phyloP scores from a whole-genome alignment of 2,888 invertebrate species.

The Caenorhabditis sp. region DNA sequence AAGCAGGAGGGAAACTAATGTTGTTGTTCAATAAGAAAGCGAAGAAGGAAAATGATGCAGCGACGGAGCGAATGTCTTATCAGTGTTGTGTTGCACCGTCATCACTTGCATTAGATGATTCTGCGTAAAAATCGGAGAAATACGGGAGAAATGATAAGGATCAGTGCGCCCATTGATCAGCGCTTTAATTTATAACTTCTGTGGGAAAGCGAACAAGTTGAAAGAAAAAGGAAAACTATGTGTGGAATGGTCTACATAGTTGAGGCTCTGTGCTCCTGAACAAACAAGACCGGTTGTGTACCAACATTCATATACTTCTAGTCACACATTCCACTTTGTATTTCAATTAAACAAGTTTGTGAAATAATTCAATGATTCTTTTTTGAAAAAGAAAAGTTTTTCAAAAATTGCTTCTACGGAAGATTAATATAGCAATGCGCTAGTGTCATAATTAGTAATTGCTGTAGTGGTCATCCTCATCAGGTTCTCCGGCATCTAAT shows the following conservation, averaged over 20 bases:
- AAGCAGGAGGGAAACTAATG: neutral
- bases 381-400: no score
- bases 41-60: conserved; percentile 26
- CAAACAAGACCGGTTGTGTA: conserved; percentile 16
- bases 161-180: neutral
- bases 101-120: conserved; percentile 60
- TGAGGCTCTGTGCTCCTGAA: neutral
- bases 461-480: conserved; percentile 69
- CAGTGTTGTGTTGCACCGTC: conserved; percentile 47
- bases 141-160: conserved; percentile 32
- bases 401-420: no score
- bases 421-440: neutral
- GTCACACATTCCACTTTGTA: neutral
- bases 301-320: neutral
- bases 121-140: conserved; percentile 33
- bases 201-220: neutral
- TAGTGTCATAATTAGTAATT: conserved; percentile 44
- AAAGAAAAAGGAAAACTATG: neutral
- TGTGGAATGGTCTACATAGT: neutral
- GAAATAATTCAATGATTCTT: no score
- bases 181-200: conserved; percentile 42
- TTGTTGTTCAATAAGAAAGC: neutral
- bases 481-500: conserved; percentile 68
- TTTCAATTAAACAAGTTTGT: neutral
- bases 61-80: conserved; percentile 29